A percentile compares a stretch with the other conserved stretches of the same genome.
These are phyloP conservation scores for Ceyx melanurus DNA, from an alignment of 2,113 vertebrate species.

Conservation along the genomic window DNA sequence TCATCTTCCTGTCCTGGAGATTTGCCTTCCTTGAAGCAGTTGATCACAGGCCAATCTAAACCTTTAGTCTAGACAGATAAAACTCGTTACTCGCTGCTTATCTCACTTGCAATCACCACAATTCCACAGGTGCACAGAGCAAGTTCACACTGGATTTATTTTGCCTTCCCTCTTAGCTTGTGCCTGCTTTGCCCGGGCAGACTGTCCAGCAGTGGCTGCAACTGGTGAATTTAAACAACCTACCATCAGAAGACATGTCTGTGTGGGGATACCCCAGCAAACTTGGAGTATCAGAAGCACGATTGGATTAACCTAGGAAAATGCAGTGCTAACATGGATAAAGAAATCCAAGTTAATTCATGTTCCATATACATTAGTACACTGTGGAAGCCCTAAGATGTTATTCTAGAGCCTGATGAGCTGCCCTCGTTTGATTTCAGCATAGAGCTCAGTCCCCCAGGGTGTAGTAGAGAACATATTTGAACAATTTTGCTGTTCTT, in stretches of 20 bases:
- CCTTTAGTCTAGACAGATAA: slow-evolving; percentile 59
- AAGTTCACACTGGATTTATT: slow-evolving; percentile 39
- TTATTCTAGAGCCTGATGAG: background rate
- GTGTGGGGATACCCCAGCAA: background rate
- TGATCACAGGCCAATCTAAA: slow-evolving; percentile 39
- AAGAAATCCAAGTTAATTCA: background rate
- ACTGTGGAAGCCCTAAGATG: background rate
- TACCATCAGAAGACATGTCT: background rate
- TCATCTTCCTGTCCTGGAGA: background rate
- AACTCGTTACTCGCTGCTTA: slow-evolving; percentile 36
- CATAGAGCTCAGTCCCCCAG: background rate
- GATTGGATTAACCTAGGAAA: background rate
- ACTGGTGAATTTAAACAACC: background rate
- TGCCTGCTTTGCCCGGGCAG: background rate
- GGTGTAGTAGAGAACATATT: background rate
- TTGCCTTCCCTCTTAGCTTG: background rate
- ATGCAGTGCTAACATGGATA: background rate
- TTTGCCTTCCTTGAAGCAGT: background rate
- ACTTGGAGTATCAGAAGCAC: background rate
- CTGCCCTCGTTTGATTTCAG: background rate
- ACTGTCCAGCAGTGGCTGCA: background rate
- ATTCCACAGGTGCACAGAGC: slow-evolving; percentile 39
- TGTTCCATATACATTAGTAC: background rate
- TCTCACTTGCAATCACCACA: background rate
- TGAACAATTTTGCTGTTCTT: background rate